These are phyloP conservation scores for Harpagus bidentatus DNA, from an alignment of 2,113 vertebrate genomes.

Conservation along the genomic window DNA sequence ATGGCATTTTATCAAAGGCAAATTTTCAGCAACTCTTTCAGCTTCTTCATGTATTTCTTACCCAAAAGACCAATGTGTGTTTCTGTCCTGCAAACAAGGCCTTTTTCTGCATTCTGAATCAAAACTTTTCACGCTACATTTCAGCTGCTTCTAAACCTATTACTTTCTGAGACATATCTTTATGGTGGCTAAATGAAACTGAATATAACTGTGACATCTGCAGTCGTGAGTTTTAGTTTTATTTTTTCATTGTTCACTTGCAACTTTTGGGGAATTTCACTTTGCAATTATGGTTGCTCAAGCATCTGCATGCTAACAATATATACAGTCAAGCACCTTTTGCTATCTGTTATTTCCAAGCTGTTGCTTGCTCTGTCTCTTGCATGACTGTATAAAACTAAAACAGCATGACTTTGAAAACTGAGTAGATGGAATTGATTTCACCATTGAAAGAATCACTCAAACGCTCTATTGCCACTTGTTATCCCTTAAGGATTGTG, in stretches of 20 bases:
- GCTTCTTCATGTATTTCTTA: not conserved
- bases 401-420: not conserved
- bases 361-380: not conserved
- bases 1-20: not conserved
- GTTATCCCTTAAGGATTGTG: not conserved
- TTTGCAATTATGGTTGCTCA: not conserved
- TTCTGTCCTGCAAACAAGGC: not conserved
- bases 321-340: not conserved
- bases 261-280: not conserved
- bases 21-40: not conserved
- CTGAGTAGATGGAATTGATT: not conserved
- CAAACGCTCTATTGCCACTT: not conserved
- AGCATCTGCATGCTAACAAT: not conserved
- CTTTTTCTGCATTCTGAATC: not conserved
- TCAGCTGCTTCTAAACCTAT: not conserved
- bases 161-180: not conserved
- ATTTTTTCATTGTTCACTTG: not conserved
- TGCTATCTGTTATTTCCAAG: not conserved
- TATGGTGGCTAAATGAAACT: not conserved
- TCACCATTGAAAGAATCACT: not conserved
- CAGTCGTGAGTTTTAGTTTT: not conserved
- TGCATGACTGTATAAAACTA: not conserved
- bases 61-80: not conserved
- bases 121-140: not conserved
- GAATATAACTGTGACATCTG: not conserved